Base-by-base conservation (phyloP, 2,113 vertebrate genomes). In the Hiodon tergisus region DNA sequence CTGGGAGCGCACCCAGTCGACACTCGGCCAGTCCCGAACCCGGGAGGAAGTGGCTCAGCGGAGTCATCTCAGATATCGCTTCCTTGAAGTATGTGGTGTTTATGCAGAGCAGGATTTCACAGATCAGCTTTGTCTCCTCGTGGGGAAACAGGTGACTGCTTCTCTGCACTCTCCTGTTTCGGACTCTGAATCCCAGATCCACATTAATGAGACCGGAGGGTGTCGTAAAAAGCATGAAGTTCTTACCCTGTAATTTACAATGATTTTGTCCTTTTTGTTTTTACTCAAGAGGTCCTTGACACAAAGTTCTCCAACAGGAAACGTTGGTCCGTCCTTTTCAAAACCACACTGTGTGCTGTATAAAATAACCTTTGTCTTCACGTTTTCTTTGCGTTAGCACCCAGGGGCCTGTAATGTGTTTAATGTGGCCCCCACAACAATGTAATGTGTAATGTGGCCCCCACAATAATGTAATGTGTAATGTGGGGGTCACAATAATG, bases 321-420 rank as follows among this genome's bases (percentile, higher is more conserved):
- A 63, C 5, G 14, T 48, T 9, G 14, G 7, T 59, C 57, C 14
- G 6, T 66, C 52, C 52, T 67, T 46, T 65, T 55, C 62, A 66
- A 74, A 74, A 66, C 72, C 9, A 54, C 60, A 63, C 53, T 16
- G 53, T 57, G 16, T 51, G 65, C 55, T 67, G 13, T 68, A 58
- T 14, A 67, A 74, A 67, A 54, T 51, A 3, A 51, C 2, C 53
- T 71, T 71, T 71, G 69, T 54, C 66, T 14, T 50, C 6, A n/a
- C 60, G 55, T 59, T n/a, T 10, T 48, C 16, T 66, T 13, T 75
- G 6, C n/a, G n/a, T 14, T 68, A 75, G 73, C 65, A 75, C 73
- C 73, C 54, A 13, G 47, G 46, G n/a, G 55, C 47, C 54, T 51
- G 47, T 47, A 62, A 55, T 5, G 4, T 48, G 53, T n/a, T 8